These are phyloP conservation scores for Aythya baeri DNA, from an alignment of 2,113 vertebrate species.

Conservation along the genomic window DNA sequence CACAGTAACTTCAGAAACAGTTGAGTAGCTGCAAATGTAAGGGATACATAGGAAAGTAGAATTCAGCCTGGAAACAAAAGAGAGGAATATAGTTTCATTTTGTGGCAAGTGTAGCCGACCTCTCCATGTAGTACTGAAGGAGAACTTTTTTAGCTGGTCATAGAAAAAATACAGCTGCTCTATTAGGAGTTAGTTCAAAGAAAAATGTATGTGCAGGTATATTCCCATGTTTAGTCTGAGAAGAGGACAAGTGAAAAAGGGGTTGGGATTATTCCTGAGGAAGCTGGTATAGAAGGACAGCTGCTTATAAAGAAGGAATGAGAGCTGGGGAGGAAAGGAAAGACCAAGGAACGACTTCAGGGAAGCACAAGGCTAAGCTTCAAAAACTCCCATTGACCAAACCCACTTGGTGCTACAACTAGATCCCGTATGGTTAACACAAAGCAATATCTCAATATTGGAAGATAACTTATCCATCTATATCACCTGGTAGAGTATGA, in stretches of 20 bases:
- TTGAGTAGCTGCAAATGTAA: not conserved
- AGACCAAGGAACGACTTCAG: not conserved
- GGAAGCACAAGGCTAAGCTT: not conserved
- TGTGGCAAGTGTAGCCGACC: not conserved
- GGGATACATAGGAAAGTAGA: not conserved
- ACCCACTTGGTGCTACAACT: not conserved
- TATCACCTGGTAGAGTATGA: not conserved
- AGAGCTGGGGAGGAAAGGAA: not conserved
- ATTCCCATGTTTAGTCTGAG: not conserved
- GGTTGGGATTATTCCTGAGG: not conserved
- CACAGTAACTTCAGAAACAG: not conserved
- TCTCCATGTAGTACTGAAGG: not conserved
- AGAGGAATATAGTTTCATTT: not conserved
- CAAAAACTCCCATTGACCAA: not conserved
- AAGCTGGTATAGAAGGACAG: not conserved
- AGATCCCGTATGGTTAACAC: not conserved
- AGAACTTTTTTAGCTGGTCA: not conserved
- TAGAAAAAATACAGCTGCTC: not conserved
- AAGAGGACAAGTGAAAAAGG: not conserved
- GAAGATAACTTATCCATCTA: not conserved
- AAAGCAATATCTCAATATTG: not conserved
- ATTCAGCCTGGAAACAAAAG: not conserved
- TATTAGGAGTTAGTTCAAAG: not conserved
- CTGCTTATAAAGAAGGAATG: not conserved
- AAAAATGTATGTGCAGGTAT: not conserved